Percentiles rank a stretch among this genome's conserved stretches.
Conservation (phyloP, 2,113 vertebrate genomes). For the Oceanites oceanicus region DNA sequence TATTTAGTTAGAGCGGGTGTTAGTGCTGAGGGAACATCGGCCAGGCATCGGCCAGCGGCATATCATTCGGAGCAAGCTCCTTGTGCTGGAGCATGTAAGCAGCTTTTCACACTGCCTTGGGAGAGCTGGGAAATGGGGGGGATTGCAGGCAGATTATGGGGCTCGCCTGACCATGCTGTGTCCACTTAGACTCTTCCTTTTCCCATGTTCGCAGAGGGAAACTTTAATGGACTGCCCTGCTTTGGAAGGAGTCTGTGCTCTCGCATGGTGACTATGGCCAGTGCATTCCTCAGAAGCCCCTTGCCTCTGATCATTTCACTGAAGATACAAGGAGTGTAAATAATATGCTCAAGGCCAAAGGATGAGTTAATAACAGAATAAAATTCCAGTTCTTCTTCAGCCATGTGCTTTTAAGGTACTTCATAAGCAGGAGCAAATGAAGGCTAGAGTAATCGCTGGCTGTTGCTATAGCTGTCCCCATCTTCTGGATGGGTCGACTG, state of each 20-base stretch:
- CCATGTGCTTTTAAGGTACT: background rate
- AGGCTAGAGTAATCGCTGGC: background rate
- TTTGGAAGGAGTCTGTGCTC: rapidly evolving
- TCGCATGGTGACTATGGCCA: background rate
- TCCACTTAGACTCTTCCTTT: rapidly evolving
- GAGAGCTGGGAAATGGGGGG: background rate
- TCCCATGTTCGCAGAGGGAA: background rate
- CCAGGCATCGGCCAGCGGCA: rapidly evolving
- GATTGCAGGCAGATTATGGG: rapidly evolving
- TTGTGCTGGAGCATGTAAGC: rapidly evolving
- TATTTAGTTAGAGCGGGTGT: background rate
- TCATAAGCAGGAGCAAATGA: background rate
- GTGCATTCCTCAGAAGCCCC: background rate
- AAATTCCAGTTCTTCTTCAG: background rate
- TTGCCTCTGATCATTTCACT: rapidly evolving
- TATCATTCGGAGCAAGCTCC: rapidly evolving
- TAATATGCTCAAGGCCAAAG: background rate
- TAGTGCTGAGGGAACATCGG: rapidly evolving
- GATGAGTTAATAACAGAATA: background rate
- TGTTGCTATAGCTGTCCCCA: background rate
- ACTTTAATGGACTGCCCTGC: no score
- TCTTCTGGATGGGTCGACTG: background rate
- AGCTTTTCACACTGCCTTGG: background rate
- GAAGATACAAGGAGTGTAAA: background rate
- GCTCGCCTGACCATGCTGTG: rapidly evolving